A percentile compares a stretch with the other conserved stretches of the same genome.
Evolutionary conservation across 2,888 invertebrate genomes (phyloP).

Genomic region (Glyphotaelius pellucidus): DNA sequence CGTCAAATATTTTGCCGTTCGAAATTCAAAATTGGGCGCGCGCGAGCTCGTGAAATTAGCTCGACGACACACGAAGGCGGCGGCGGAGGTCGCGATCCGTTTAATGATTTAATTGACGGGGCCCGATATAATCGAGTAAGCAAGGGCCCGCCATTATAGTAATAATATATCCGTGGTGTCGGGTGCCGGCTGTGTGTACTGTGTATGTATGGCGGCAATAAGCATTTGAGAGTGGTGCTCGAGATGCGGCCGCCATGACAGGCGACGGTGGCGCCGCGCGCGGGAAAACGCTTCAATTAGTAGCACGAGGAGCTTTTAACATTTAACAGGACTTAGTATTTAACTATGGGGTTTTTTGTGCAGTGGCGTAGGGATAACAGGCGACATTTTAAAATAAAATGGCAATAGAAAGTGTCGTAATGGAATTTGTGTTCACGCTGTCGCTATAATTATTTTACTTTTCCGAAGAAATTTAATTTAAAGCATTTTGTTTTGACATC

Average conservation of each 20-base stretch:
- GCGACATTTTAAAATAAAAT: background rate
- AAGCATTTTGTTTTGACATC: background rate
- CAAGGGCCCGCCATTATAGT: conserved; percentile 40
- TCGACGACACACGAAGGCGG: conserved; percentile 32
- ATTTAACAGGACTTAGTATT: background rate
- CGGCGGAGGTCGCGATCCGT: conserved; percentile 39
- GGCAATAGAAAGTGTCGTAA: background rate
- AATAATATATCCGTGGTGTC: conserved; percentile 4
- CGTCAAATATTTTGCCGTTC: background rate
- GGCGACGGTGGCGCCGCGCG: conserved; percentile 39
- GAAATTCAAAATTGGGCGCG: conserved; percentile 26
- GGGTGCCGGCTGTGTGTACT: conserved; percentile 26
- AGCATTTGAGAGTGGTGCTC: conserved; percentile 13
- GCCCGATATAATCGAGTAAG: conserved; percentile 48
- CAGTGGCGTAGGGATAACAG: background rate
- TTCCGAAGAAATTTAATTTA: background rate
- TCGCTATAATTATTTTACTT: background rate
- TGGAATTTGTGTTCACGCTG: background rate
- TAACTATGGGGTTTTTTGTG: background rate
- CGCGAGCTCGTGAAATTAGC: conserved; percentile 41
- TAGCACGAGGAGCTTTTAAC: background rate
- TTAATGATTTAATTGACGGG: conserved; percentile 28
- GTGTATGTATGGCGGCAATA: conserved; percentile 27
- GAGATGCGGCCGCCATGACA: conserved; percentile 36
- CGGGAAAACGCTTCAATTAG: conserved; percentile 35